Percentiles rank a stretch among this genome's conserved stretches.
Evolutionary conservation across 23 tunicate genomes (phyloP).

Genomic region (Clavelina lepadiformis): DNA sequence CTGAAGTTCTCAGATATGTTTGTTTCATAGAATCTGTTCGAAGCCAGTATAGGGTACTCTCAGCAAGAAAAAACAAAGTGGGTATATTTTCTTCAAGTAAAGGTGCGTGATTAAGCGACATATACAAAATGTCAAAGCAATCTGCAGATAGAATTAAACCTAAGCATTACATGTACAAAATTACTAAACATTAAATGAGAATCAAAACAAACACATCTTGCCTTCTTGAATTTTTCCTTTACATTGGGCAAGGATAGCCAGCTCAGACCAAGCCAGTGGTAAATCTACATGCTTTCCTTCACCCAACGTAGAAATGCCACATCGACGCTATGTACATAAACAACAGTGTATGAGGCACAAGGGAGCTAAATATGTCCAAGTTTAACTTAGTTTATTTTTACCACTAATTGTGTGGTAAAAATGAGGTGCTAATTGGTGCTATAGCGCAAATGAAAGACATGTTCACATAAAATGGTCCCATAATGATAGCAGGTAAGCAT

Average conservation of each 20-base stretch:
- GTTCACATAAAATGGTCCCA: no score
- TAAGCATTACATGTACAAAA: background rate
- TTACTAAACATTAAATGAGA: background rate
- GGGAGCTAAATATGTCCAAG: background rate
- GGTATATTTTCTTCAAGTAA: constrained; percentile 68
- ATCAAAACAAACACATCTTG: background rate
- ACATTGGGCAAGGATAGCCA: constrained; percentile 82
- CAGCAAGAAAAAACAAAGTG: constrained; percentile 91
- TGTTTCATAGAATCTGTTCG: constrained; percentile 59
- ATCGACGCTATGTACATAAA: no score
- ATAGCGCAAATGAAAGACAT: no score
- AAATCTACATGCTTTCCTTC: constrained; percentile 88
- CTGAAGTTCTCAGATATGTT: constrained; percentile 46
- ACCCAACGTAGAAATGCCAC: constrained; percentile 56
- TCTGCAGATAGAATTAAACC: constrained; percentile 24
- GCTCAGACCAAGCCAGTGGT: constrained; percentile 92
- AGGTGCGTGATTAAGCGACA: constrained; percentile 76
- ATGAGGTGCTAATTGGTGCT: no score
- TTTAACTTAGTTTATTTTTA: background rate
- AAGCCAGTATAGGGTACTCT: constrained; percentile 80
- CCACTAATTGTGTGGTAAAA: no score
- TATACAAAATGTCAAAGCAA: constrained; percentile 64
- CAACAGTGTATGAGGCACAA: no score
- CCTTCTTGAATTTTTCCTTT: constrained; percentile 87
- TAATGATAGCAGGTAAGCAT: no score